Percentiles rank a stretch among this genome's conserved stretches.
phyloP scores from a whole-genome alignment of 2,888 invertebrate species.

The Trichopoda pennipes region DNA sequence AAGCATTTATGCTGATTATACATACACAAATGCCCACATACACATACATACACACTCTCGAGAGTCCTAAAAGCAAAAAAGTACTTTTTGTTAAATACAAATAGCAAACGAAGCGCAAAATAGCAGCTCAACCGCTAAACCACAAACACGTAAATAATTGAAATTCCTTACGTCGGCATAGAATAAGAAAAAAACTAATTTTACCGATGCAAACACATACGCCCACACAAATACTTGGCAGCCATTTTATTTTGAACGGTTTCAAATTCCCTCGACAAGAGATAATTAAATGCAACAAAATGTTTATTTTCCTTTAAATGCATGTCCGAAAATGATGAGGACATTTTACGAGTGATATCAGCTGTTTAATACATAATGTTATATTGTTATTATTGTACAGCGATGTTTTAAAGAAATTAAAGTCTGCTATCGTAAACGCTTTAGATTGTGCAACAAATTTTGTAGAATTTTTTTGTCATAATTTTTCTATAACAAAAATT shows the following conservation, averaged over 20 bases:
- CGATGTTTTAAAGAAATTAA: too few relatives aligned
- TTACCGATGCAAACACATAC: constrained; percentile 1
- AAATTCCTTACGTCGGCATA: constrained; percentile 1
- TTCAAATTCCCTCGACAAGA: constrained; percentile 7
- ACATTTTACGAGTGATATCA: too few relatives aligned
- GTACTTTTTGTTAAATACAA: neutral
- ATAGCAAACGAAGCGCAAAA: constrained; percentile 10
- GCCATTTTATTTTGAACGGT: constrained; percentile 47
- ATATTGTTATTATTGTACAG: too few relatives aligned
- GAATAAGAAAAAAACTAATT: neutral
- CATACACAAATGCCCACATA: neutral
- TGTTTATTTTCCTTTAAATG: neutral
- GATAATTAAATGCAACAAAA: neutral
- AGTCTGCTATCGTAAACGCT: too few relatives aligned
- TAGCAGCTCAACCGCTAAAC: neutral
- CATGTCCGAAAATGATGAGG: neutral
- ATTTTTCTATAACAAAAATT: too few relatives aligned
- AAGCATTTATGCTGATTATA: constrained; percentile 11
- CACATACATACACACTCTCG: neutral
- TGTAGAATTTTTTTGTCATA: too few relatives aligned
- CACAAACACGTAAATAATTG: neutral
- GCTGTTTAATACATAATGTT: too few relatives aligned
- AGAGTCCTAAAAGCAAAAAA: too few relatives aligned
- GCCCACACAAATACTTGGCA: constrained; percentile 41
- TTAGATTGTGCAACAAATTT: too few relatives aligned